A percentile compares a stretch with the other conserved stretches of the same genome.
phyloP scores from a whole-genome alignment of 1,140 invertebrate genomes.

The Nephotettix cincticeps region DNA sequence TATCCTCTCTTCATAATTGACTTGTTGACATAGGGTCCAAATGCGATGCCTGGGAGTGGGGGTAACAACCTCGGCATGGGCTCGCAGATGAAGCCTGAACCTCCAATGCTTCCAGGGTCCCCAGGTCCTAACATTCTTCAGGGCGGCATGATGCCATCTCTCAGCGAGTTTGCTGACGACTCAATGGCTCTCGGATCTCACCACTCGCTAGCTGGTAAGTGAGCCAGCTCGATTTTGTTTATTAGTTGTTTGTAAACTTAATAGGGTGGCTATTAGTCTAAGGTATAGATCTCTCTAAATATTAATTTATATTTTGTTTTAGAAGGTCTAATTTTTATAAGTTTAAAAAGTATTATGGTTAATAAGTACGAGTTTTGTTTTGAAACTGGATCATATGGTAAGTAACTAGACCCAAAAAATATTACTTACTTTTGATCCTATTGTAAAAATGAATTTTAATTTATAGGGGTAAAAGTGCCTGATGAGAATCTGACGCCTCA shows the following conservation, averaged over 20 bases:
- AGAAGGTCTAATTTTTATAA: too few relatives aligned
- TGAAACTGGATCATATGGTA: too few relatives aligned
- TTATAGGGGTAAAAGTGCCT: slow-evolving; percentile 79
- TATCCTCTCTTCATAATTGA: too few relatives aligned
- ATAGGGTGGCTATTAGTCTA: neutral
- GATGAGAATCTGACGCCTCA: slow-evolving; percentile 96
- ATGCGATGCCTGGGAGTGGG: neutral
- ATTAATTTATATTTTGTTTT: too few relatives aligned
- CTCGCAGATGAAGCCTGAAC: slow-evolving; percentile 27
- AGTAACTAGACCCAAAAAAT: too few relatives aligned
- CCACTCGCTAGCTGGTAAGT: slow-evolving; percentile 39
- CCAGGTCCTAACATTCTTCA: slow-evolving; percentile 37
- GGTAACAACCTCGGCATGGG: neutral
- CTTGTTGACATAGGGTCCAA: too few relatives aligned
- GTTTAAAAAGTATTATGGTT: too few relatives aligned
- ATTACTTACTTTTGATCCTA: too few relatives aligned
- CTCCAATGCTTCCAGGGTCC: slow-evolving; percentile 38
- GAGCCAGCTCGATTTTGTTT: too few relatives aligned
- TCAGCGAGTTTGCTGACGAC: slow-evolving; percentile 41
- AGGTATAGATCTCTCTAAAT: neutral
- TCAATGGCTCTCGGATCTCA: slow-evolving; percentile 35
- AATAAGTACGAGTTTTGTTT: too few relatives aligned
- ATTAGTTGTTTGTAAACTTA: neutral
- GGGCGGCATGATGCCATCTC: slow-evolving; percentile 39
- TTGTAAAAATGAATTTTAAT: too few relatives aligned